Evolutionary conservation across 2,888 invertebrate species (phyloP), one percentile per base, ranked within the genome.

Genomic region (Onthophagus sagittarius): DNA sequence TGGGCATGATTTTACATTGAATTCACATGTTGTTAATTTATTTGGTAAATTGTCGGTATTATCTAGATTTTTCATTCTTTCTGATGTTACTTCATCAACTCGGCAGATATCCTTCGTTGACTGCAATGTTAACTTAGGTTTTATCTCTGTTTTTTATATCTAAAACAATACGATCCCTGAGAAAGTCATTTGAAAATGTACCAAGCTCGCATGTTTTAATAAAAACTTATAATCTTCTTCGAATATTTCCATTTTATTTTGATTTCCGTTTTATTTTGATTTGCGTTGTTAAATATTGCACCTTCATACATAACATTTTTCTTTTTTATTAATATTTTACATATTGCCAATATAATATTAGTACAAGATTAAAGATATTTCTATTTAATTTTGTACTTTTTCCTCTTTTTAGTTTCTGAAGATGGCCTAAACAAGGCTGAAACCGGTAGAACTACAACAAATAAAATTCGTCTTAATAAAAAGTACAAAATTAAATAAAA

Each of bases 111-210:
- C 62, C 2, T 67, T 71, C 11, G 71, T 71, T 63, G 15, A 9
- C 23, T 39, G 33, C 65, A 73, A 64, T 5, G 73, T 71, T 71
- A 71, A 39, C 5, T 73, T 63, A 0, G 73, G 67, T 65, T 53
- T 73, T 39, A 62, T 65, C 67, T 39, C 13, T 71, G 9, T 71
- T 73, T 23, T 62, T 70, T 23, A 53, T 53, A n/a, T 32, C 67
- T 15, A 67, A 7, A 6, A 67, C 31, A 9, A 67, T 23, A 13
- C 15, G 15, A n/a, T 67, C 67, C 23, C 67, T 67, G 7, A 67
- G n/a, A 5, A 67, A n/a, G 31, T 67, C 67, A 23, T 67, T 32
- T 23, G n/a, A 7, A 67, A 67, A 67, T 6, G 15, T 9, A 9
- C 67, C 31, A 67, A 23, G 31, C 31, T 67, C 67, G n/a, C 67